A percentile compares a stretch with the other conserved stretches of the same genome.
Conservation (phyloP, 2,888 invertebrate genomes). For the Xanthia icteritia region DNA sequence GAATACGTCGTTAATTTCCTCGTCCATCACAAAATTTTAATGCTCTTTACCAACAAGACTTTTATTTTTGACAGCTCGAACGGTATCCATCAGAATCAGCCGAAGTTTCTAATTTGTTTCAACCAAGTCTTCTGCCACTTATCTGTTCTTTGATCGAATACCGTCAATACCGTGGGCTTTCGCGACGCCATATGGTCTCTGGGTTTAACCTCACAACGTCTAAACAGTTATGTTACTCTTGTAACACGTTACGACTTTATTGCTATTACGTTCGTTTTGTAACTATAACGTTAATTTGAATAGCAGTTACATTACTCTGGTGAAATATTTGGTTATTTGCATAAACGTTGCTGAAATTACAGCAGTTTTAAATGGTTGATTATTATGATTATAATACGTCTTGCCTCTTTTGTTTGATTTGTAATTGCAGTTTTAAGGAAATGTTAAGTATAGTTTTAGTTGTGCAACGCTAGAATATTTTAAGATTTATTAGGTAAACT, state of each 20-base stretch:
- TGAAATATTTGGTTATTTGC: constrained; percentile 2
- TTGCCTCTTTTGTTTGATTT: not conserved
- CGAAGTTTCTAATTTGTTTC: not conserved
- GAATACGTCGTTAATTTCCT: too few species aligned
- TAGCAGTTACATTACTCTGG: constrained; percentile 5
- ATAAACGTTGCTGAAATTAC: constrained; percentile 4
- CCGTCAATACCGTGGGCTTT: constrained; percentile 55
- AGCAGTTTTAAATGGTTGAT: not conserved
- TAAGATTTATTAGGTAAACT: too few species aligned
- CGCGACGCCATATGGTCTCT: constrained; percentile 62
- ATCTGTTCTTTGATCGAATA: constrained; percentile 30
- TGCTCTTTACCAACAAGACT: not conserved
- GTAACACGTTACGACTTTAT: constrained; percentile 11
- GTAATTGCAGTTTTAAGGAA: constrained; percentile 1
- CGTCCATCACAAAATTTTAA: too few species aligned
- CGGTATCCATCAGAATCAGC: too few species aligned
- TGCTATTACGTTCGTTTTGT: constrained; percentile 11
- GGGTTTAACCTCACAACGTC: constrained; percentile 35
- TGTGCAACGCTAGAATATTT: not conserved
- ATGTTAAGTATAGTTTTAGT: constrained; percentile 5
- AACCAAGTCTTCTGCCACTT: constrained; percentile 31
- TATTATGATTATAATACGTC: constrained; percentile 14
- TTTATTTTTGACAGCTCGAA: not conserved
- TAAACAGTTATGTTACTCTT: constrained; percentile 25
- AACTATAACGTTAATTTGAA: constrained; percentile 18